Evolutionary conservation across 2,797 vertebrate species (phyloP).

Genomic region (Leuciscus waleckii): DNA sequence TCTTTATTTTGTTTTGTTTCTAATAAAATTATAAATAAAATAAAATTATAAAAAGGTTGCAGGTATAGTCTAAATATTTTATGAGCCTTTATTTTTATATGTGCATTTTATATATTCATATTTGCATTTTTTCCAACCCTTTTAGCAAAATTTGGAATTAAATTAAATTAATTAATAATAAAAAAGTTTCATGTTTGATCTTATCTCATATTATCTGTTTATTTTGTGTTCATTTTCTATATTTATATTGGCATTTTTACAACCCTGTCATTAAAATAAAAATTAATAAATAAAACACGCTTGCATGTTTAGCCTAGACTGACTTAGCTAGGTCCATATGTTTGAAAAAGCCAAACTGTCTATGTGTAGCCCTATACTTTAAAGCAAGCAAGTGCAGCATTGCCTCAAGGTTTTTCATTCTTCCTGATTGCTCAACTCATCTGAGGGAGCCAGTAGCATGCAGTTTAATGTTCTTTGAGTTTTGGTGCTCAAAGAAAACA

Average conservation of each 20-base stretch:
- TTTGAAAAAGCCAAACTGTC: not conserved
- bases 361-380: not conserved
- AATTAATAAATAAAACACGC: not conserved
- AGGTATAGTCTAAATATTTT: not conserved
- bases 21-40: too few relatives aligned
- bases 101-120: not conserved
- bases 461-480: constrained; percentile 31
- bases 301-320: not conserved
- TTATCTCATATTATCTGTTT: not conserved
- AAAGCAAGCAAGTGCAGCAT: not conserved
- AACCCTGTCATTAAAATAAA: not conserved
- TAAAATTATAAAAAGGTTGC: not conserved
- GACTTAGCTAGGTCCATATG: not conserved
- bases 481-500: constrained; percentile 18
- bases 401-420: constrained; percentile 25
- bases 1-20: too few relatives aligned
- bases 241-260: not conserved
- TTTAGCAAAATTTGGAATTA: not conserved
- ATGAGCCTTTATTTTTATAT: not conserved
- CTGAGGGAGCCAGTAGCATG: not conserved
- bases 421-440: not conserved
- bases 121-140: not conserved
- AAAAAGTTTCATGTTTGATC: not conserved
- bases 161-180: not conserved
- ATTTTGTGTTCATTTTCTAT: not conserved